phyloP scores from a whole-genome alignment of 2,113 vertebrate genomes.

The rabbit (Oryctolagus cuniculus) region DNA sequence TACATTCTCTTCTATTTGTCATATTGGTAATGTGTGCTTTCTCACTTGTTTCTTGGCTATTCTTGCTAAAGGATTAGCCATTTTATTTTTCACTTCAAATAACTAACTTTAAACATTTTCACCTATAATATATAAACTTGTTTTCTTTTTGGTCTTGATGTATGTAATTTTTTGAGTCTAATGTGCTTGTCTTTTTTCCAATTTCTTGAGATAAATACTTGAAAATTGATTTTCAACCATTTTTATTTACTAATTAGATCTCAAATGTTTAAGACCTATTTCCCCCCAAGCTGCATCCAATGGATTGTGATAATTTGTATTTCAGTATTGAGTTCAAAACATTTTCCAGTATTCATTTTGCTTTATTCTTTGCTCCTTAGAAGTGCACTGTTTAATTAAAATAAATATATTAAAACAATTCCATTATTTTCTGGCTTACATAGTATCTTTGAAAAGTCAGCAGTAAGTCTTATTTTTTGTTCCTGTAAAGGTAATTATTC shows the following conservation, averaged over 20 bases:
- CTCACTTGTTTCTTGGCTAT: constrained; percentile 10
- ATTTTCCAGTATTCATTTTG: neutral
- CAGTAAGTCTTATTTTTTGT: neutral
- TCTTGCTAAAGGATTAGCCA: neutral
- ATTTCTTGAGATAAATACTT: neutral
- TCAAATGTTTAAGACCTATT: neutral
- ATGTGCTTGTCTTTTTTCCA: neutral
- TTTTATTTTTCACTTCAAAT: constrained; percentile 32
- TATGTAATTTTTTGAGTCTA: neutral
- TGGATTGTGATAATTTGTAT: neutral
- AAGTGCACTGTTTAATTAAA: neutral
- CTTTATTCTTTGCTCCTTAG: constrained; percentile 23
- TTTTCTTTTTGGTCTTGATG: neutral
- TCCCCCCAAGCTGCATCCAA: neutral
- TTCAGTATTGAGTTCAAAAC: constrained; percentile 51
- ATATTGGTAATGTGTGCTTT: neutral
- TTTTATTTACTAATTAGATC: neutral
- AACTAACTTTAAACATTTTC: neutral
- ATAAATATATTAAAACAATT: neutral
- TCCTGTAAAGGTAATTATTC: neutral
- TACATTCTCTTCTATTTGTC: neutral
- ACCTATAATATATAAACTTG: neutral
- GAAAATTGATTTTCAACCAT: constrained; percentile 1
- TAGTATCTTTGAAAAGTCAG: neutral
- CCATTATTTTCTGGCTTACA: constrained; percentile 2